phyloP scores from a whole-genome alignment of 2,888 invertebrate genomes.

The Oligia strigilis region DNA sequence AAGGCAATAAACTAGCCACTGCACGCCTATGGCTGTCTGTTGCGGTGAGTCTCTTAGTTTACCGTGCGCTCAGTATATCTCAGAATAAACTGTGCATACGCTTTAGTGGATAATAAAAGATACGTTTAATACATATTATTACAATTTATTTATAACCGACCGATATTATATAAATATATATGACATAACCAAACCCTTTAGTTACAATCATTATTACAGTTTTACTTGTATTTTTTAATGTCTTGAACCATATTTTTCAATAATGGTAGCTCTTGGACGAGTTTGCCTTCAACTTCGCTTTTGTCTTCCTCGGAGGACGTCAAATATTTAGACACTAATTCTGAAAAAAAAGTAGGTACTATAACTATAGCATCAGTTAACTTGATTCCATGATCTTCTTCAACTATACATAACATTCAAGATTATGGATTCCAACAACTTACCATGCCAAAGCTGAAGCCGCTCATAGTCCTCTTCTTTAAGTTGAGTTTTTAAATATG shows the following conservation, averaged over 20 bases:
- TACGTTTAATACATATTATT: not conserved
- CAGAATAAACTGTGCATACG: not conserved
- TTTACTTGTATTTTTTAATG: slow-evolving; percentile 84
- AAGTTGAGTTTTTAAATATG: slow-evolving; percentile 93
- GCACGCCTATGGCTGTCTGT: not conserved
- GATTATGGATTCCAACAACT: slow-evolving; percentile 57
- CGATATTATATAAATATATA: slow-evolving; percentile 17
- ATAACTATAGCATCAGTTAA: not conserved
- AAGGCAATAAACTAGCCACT: not conserved
- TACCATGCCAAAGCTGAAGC: slow-evolving; percentile 95
- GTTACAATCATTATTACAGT: slow-evolving; percentile 10
- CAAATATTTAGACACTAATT: slow-evolving; percentile 84
- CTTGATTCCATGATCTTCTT: not conserved
- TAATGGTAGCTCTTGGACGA: slow-evolving; percentile 79
- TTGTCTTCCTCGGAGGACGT: slow-evolving; percentile 83
- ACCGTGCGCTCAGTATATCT: not conserved
- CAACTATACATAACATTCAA: not conserved
- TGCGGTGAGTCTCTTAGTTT: not conserved
- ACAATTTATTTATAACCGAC: not conserved
- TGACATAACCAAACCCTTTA: slow-evolving; percentile 17
- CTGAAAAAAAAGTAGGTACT: slow-evolving; percentile 67
- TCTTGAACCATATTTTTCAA: slow-evolving; percentile 83
- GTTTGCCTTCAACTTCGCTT: slow-evolving; percentile 74
- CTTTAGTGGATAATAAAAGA: not conserved
- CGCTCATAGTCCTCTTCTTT: slow-evolving; percentile 91